Evolutionary conservation across 2,797 vertebrate genomes (phyloP).

Genomic region (Gallinago stenura): DNA sequence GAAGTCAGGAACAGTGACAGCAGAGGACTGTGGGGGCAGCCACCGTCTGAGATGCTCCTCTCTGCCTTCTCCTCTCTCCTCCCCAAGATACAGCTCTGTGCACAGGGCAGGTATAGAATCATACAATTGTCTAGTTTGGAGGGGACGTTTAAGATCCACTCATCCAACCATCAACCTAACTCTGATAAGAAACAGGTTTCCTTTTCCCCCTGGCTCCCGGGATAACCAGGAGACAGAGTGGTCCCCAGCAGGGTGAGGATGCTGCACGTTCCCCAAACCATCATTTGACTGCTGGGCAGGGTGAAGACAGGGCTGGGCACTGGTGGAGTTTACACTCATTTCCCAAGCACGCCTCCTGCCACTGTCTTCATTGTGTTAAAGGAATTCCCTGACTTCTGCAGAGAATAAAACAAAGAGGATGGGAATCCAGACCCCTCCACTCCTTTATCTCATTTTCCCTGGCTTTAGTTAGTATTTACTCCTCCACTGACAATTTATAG

Average conservation of each 20-base stretch:
- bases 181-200: background rate
- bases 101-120: background rate
- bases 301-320: background rate
- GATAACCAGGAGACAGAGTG: rapidly evolving
- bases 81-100: background rate
- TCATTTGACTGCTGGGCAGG: rapidly evolving
- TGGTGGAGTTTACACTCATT: rapidly evolving
- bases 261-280: background rate
- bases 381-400: background rate
- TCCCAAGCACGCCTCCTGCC: background rate
- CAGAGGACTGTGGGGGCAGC: background rate
- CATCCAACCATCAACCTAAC: too few species aligned
- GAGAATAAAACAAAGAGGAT: background rate
- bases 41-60: background rate
- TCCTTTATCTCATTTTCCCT: background rate
- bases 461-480: background rate
- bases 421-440: background rate
- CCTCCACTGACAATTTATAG: background rate
- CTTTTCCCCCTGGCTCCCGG: background rate
- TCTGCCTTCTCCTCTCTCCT: background rate
- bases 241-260: background rate
- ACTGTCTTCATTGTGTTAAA: rapidly evolving
- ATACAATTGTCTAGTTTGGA: too few species aligned
- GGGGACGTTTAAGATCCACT: too few species aligned
- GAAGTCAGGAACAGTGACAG: background rate